Evolutionary conservation across 2,888 invertebrate species (phyloP).

Genomic region (Drosophila mercatorum): DNA sequence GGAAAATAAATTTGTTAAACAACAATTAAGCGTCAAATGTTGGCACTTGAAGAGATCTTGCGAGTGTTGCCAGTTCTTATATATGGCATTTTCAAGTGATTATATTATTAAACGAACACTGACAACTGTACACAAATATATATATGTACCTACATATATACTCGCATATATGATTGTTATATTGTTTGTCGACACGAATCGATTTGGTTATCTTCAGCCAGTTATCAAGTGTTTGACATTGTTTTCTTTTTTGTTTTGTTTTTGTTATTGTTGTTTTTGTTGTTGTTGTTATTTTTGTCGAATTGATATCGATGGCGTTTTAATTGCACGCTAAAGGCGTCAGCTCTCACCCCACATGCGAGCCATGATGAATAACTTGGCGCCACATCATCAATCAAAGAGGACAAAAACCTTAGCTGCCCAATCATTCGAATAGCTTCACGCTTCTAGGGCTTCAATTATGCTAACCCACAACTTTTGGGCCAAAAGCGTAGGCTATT

Average conservation of each 20-base stretch:
- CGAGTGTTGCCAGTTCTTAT: conserved; percentile 50
- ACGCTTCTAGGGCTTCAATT: conserved; percentile 5
- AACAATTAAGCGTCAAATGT: conserved; percentile 63
- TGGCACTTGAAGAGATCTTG: conserved; percentile 53
- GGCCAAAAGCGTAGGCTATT: neutral
- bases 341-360: conserved; percentile 36
- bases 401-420: conserved; percentile 35
- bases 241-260: conserved; percentile 10
- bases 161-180: conserved; percentile 25
- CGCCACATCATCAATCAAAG: conserved; percentile 58
- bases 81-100: conserved; percentile 70
- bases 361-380: conserved; percentile 37
- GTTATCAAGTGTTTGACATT: conserved; percentile 68
- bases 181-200: conserved; percentile 59
- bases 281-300: conserved; percentile 19
- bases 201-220: conserved; percentile 66
- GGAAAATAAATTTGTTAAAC: conserved; percentile 48
- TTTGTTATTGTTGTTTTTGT: neutral
- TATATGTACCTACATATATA: neutral
- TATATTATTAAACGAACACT: conserved; percentile 48
- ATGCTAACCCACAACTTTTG: neutral
- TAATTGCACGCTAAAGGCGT: conserved; percentile 36
- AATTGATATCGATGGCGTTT: conserved; percentile 51
- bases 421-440: conserved; percentile 14
- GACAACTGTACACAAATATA: conserved; percentile 1